Evolutionary conservation across 1,140 invertebrate genomes (phyloP), one percentile per base, ranked within the genome.

Genomic region (Zaprionus gabonicus): DNA sequence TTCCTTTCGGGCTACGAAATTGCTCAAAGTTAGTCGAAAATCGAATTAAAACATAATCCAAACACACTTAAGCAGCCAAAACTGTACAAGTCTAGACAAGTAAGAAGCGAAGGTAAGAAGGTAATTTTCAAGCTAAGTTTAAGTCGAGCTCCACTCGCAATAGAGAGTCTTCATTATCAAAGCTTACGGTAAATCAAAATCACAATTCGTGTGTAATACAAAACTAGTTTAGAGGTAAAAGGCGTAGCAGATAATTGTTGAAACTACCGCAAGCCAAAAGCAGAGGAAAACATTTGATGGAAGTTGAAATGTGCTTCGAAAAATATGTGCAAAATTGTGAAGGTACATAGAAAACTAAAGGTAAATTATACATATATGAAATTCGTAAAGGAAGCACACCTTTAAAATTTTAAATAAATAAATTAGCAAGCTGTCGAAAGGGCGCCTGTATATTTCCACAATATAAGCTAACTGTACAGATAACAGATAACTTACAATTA

Each of bases 31-130:
- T 27, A 62, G 41, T 15, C 20, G 58, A 56, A 46, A 0, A 56
- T 27, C 41, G 41, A 17, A 66, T 34, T 36, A 27, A 12, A 28
- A 56, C 28, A 60, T 34, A 36, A 53, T 46, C 63, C 53, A 55
- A 53, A 31, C 65, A 31, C 62, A 75, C 71, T 27, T 80, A 73
- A 68, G 57, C 84, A 87, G 84, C 85, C 84, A 84, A 84, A 84
- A 31, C 28, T 67, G 60, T 75, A 72, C 51, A 46, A 58, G 38
- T n/a, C 4, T 82, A 86, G 44, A 44, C 38, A 6, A 34, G 12
- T 75, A 75, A 75, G 57, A 6, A 6, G 27, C 59, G 17, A 23
- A 36, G 13, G 13, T 55, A 44, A 20, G 44, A 38, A 70, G 10
- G 23, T 20, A 34, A 9, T 9, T 53, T 10, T 34, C 31, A 10